phyloP scores from a whole-genome alignment of 2,113 vertebrate species.

The Prunella himalayana region DNA sequence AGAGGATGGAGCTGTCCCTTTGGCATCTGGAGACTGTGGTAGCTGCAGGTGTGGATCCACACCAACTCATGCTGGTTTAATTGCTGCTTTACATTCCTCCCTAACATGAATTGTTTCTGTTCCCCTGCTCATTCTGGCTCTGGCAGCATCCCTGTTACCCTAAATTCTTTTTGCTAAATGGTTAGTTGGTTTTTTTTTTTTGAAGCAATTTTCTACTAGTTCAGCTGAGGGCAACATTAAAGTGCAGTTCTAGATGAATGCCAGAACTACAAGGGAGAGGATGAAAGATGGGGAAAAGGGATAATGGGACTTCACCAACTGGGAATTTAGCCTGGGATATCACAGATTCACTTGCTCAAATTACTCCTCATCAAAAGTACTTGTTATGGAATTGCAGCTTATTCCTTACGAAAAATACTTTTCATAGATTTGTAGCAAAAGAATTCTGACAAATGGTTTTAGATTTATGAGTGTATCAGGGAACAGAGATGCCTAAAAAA shows the following conservation, averaged over 20 bases:
- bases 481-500: background rate
- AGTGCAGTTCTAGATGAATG: background rate
- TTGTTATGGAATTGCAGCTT: background rate
- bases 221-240: background rate
- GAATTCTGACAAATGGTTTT: background rate
- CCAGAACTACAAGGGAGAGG: background rate
- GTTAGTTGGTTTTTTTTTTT: background rate
- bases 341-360: background rate
- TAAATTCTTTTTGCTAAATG: background rate
- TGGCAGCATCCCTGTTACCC: background rate
- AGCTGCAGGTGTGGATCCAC: background rate
- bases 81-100: background rate
- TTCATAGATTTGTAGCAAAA: background rate
- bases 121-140: background rate
- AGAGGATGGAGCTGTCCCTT: background rate
- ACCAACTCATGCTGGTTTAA: background rate
- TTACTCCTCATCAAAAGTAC: background rate
- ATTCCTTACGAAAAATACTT: background rate
- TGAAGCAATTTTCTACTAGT: background rate
- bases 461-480: background rate
- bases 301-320: background rate
- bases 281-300: background rate
- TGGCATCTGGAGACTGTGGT: background rate
- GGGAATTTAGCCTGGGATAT: background rate
- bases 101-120: background rate